Evolutionary conservation across 2,888 invertebrate species (phyloP).

Genomic region (Monopis laevigella): DNA sequence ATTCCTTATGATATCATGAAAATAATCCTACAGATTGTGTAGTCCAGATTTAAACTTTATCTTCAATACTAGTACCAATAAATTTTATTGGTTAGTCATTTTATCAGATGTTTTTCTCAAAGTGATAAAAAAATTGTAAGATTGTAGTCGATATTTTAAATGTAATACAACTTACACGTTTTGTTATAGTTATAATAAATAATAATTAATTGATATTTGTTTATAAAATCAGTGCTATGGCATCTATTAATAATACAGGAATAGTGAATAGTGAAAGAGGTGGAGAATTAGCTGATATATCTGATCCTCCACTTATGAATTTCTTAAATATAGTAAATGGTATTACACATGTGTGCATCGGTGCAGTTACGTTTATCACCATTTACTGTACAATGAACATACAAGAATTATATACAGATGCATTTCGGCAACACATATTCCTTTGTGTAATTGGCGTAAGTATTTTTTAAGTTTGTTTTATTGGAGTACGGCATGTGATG

Average conservation of each 20-base stretch:
- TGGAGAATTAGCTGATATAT: background rate
- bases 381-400: constrained; percentile 5
- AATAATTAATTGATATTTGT: background rate
- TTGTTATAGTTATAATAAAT: background rate
- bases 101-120: too few relatives aligned
- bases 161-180: too few relatives aligned
- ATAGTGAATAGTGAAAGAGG: background rate
- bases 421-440: constrained; percentile 29
- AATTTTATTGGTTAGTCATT: too few relatives aligned
- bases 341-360: constrained; percentile 28
- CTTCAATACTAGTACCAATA: too few relatives aligned
- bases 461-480: too few relatives aligned
- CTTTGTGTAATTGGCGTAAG: constrained; percentile 41
- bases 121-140: too few relatives aligned
- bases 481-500: too few relatives aligned
- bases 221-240: constrained; percentile 2
- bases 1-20: too few relatives aligned
- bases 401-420: background rate
- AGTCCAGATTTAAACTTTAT: too few relatives aligned
- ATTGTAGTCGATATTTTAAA: too few relatives aligned
- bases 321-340: constrained; percentile 6
- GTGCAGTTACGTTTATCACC: constrained; percentile 27
- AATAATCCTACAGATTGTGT: too few relatives aligned
- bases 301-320: constrained; percentile 3
- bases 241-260: background rate